These are phyloP conservation scores for Chrysogorgia sp. DNA, from an alignment of 92 coral and sea anemone genomes.

Conservation along the genomic window DNA sequence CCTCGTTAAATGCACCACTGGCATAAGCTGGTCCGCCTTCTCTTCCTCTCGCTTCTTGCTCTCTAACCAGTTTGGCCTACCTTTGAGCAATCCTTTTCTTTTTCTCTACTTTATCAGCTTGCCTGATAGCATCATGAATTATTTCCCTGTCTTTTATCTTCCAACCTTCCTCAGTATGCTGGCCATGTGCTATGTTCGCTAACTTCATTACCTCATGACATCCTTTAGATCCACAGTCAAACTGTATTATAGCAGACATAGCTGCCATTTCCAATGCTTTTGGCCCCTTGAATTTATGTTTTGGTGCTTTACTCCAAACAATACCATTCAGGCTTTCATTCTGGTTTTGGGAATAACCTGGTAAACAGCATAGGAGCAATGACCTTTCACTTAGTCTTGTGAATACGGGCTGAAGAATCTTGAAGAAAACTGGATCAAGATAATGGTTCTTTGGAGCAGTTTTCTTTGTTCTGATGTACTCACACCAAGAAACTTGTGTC, in stretches of 20 bases:
- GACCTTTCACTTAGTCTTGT: slow-evolving; percentile 37
- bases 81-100: background rate
- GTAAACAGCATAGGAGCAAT: slow-evolving; percentile 44
- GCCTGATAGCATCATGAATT: background rate
- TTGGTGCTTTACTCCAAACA: slow-evolving; percentile 34
- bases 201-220: slow-evolving; percentile 30
- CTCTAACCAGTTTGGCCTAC: background rate
- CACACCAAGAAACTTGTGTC: slow-evolving; percentile 55
- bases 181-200: slow-evolving; percentile 21
- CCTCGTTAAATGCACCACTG: slow-evolving; percentile 43
- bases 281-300: slow-evolving; percentile 23
- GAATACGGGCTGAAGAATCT: slow-evolving; percentile 35
- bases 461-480: slow-evolving; percentile 1
- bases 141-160: slow-evolving; percentile 17
- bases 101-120: background rate
- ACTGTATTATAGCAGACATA: slow-evolving; percentile 29
- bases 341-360: slow-evolving; percentile 42
- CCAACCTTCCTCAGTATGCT: slow-evolving; percentile 21
- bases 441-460: slow-evolving; percentile 30
- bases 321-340: slow-evolving; percentile 43
- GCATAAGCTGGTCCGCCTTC: slow-evolving; percentile 35
- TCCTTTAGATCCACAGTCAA: slow-evolving; percentile 32
- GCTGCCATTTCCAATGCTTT: slow-evolving; percentile 24
- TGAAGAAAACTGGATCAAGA: slow-evolving; percentile 41
- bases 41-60: slow-evolving; percentile 8